Percentiles rank a stretch among this genome's conserved stretches.
phyloP scores from a whole-genome alignment of 53 echinoderm and acorn worm genomes.

The Holothuria scabra region DNA sequence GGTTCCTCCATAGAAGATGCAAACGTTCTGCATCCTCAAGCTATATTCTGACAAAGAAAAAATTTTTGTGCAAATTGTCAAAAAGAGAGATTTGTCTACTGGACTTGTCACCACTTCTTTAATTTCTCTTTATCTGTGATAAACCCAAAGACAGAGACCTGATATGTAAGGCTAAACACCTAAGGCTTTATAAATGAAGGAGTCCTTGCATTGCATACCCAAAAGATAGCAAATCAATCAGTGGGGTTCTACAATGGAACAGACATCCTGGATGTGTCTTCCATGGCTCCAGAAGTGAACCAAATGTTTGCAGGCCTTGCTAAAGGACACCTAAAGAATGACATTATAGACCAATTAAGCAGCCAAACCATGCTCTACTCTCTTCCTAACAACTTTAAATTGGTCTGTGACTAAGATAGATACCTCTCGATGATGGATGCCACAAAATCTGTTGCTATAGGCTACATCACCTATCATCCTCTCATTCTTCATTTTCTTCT shows the following conservation, averaged over 20 bases:
- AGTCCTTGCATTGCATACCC: no score
- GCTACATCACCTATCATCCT: no score
- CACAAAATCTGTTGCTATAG: no score
- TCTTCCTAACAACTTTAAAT: background rate
- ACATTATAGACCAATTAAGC: conserved; percentile 29
- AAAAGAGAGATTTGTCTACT: no score
- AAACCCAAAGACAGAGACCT: background rate
- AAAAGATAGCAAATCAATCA: background rate
- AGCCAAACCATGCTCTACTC: background rate
- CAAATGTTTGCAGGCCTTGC: conserved; percentile 41
- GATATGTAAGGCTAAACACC: conserved; percentile 8
- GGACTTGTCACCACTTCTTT: no score
- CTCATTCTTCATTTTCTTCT: no score
- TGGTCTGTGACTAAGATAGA: background rate
- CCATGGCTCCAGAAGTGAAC: conserved; percentile 25
- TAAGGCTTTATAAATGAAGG: background rate
- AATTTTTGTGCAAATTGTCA: no score
- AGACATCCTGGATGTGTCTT: background rate
- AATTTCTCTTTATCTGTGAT: no score
- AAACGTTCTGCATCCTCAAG: no score
- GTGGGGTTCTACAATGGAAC: background rate
- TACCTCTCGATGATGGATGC: no score
- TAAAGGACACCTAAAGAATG: background rate
- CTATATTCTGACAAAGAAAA: no score
- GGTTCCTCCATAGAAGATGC: no score